These are phyloP conservation scores for Petrophora chlorosata DNA, from an alignment of 2,888 invertebrate species.

Conservation along the genomic window DNA sequence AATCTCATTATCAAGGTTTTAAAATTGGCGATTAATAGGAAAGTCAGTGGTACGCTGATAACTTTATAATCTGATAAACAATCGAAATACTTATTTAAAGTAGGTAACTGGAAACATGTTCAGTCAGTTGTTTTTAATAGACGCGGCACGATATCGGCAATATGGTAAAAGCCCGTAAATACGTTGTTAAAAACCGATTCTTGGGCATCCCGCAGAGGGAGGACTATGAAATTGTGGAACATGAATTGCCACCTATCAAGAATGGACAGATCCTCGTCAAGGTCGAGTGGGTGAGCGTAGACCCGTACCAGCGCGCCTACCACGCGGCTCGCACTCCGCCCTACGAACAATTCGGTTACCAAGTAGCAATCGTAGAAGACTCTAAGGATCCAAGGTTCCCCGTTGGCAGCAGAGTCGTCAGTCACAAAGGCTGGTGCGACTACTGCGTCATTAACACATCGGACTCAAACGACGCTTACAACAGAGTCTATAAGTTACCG, in stretches of 20 bases:
- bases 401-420: conserved; percentile 83
- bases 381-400: conserved; percentile 73
- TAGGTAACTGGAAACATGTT: conserved; percentile 4
- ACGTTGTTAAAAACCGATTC: conserved; percentile 81
- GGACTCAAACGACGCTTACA: conserved; percentile 26
- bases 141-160: conserved; percentile 42
- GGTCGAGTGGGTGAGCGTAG: conserved; percentile 57
- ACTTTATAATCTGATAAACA: conserved; percentile 22
- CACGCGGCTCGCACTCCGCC: conserved; percentile 31
- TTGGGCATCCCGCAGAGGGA: conserved; percentile 82
- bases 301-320: conserved; percentile 55
- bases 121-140: conserved; percentile 3
- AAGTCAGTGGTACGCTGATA: too few species aligned
- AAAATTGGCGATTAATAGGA: too few species aligned
- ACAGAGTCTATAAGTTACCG: conserved; percentile 68
- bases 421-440: conserved; percentile 87
- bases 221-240: conserved; percentile 85
- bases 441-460: conserved; percentile 57
- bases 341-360: conserved; percentile 42
- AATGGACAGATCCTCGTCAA: conserved; percentile 77
- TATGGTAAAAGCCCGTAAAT: conserved; percentile 83
- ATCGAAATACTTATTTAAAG: conserved; percentile 12
- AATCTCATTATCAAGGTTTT: too few species aligned
- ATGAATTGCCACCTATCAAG: conserved; percentile 82
- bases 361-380: conserved; percentile 69